Evolutionary conservation across 2,113 vertebrate species (phyloP).

Genomic region (Salminus brasiliensis): DNA sequence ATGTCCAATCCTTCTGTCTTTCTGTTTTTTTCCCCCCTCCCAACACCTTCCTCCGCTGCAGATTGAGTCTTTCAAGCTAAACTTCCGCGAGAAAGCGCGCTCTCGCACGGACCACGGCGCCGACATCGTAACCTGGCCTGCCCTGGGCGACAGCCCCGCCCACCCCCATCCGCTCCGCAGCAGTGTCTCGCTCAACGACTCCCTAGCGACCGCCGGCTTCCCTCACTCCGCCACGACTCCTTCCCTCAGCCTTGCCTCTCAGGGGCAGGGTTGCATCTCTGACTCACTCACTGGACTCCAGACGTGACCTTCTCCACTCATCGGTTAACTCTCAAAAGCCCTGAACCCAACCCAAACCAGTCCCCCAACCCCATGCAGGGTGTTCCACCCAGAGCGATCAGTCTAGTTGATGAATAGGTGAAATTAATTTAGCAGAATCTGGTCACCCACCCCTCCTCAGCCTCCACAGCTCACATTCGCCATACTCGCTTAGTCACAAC

Average conservation of each 20-base stretch:
- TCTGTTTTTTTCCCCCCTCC: constrained; percentile 62
- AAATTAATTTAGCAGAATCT: constrained; percentile 25
- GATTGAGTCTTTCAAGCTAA: constrained; percentile 92
- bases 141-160: constrained; percentile 71
- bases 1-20: constrained; percentile 68
- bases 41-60: constrained; percentile 78
- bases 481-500: background rate
- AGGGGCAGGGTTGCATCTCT: constrained; percentile 51
- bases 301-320: constrained; percentile 31
- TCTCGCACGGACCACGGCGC: constrained; percentile 89
- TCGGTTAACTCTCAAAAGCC: constrained; percentile 5
- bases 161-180: constrained; percentile 60
- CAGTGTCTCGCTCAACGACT: constrained; percentile 68
- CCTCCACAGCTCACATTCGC: constrained; percentile 13
- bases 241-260: constrained; percentile 43
- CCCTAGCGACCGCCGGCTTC: constrained; percentile 58
- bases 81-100: constrained; percentile 87
- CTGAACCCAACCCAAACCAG: too few species aligned
- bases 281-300: constrained; percentile 42
- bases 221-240: constrained; percentile 53
- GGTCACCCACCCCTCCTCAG: constrained; percentile 22
- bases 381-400: background rate
- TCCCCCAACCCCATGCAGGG: background rate
- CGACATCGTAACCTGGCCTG: constrained; percentile 80
- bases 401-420: constrained; percentile 14